phyloP scores from a whole-genome alignment of 2,797 vertebrate species.

The Dendrocincla tyrannina region DNA sequence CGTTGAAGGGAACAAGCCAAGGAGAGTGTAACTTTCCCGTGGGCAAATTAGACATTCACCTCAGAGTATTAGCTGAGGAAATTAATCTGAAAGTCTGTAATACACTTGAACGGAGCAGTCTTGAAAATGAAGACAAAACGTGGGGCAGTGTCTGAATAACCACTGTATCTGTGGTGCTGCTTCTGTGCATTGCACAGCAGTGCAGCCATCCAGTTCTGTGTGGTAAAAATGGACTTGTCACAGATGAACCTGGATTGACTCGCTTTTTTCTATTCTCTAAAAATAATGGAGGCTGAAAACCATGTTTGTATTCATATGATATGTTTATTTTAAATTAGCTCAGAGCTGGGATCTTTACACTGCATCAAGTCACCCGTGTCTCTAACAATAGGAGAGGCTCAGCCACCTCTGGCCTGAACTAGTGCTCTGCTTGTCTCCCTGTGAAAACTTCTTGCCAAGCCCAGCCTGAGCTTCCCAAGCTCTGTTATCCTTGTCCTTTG shows the following conservation, averaged over 20 bases:
- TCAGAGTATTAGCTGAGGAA: not conserved
- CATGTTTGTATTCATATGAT: not conserved
- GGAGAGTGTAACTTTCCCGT: not conserved
- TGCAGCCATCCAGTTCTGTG: not conserved
- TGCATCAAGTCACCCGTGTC: not conserved
- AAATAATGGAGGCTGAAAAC: not conserved
- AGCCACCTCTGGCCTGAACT: not conserved
- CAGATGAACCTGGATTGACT: not conserved
- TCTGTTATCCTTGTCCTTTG: not conserved
- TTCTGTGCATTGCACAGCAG: not conserved
- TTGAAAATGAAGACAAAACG: not conserved
- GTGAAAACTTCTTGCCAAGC: not conserved
- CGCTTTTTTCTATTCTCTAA: not conserved
- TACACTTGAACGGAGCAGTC: not conserved
- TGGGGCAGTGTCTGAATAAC: not conserved
- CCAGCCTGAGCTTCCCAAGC: not conserved
- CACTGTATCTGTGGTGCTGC: not conserved
- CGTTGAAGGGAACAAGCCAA: not conserved
- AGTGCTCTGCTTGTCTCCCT: rapidly evolving
- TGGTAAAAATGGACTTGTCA: not conserved
- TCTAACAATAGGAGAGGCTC: not conserved
- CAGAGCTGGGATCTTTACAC: not conserved
- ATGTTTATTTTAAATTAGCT: not conserved
- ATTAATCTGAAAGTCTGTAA: not conserved
- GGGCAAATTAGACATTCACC: not conserved